phyloP scores from a whole-genome alignment of 2,113 vertebrate species.

The Xiphias gladius region DNA sequence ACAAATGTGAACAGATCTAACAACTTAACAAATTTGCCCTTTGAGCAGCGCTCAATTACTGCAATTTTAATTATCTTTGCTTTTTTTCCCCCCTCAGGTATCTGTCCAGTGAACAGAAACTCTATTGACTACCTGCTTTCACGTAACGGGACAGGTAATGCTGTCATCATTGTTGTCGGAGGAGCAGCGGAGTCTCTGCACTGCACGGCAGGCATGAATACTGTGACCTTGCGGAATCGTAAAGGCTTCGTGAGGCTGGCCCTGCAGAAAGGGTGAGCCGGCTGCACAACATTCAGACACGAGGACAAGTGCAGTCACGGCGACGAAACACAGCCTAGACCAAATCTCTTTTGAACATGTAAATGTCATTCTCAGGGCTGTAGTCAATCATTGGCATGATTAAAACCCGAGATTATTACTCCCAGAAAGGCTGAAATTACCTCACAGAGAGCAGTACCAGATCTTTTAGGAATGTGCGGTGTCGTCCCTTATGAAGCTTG shows the following conservation, averaged over 20 bases:
- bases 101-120: constrained; percentile 95
- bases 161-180: constrained; percentile 93
- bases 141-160: constrained; percentile 91
- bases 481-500: constrained; percentile 13
- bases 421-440: constrained; percentile 32
- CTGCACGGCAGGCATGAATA: constrained; percentile 89
- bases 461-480: constrained; percentile 36
- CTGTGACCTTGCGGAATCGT: constrained; percentile 90
- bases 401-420: constrained; percentile 31
- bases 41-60: background rate
- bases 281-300: constrained; percentile 2
- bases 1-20: background rate
- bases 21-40: background rate
- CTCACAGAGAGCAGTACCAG: constrained; percentile 9
- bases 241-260: constrained; percentile 96
- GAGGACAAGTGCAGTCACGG: background rate
- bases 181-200: constrained; percentile 96
- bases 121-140: constrained; percentile 96
- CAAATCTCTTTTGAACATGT: constrained; percentile 20
- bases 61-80: background rate
- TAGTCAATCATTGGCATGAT: constrained; percentile 2
- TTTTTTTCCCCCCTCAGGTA: constrained; percentile 81
- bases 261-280: constrained; percentile 90
- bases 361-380: constrained; percentile 19
- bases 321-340: background rate